Base-by-base conservation (phyloP, 2,113 vertebrate species). In the Pleuronectes platessa region DNA sequence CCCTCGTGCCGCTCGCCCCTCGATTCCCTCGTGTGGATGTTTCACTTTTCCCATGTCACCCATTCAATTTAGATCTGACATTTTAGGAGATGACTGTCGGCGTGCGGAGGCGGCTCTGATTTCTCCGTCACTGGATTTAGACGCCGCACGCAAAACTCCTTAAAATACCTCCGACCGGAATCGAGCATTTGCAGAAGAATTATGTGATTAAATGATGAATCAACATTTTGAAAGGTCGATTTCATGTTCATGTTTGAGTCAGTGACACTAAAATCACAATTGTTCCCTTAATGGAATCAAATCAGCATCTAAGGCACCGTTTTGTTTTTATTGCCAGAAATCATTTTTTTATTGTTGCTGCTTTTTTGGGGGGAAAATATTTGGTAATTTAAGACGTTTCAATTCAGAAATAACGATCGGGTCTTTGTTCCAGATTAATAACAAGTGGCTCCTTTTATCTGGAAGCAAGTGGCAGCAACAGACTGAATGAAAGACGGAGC, bases 321-420 rank as follows among this genome's bases (percentile, higher is more conserved):
- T 67, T 62, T 67, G 69, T 68, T 75, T 75, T 53, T 24, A 40
- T 13, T 74, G 65, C 61, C 64, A 72, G 56, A 10, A 62, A 31
- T 7, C 9, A 1, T 60, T 31, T 68, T 68, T 5, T 54, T 9
- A n/a, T 7, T 8, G 15, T 4, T 3, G 45, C 17, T 15, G 15
- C 14, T 15, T 17, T 4, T 47, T 47, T 49, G 5, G 31, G 4
- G 4, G 24, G 24, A 24, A 17, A 13, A 40, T 40, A 40, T 42
- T 42, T 17, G 5, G 47, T 49, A 49, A 53, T 20, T 18, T 17
- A 45, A 14, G 42, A 45, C 13, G 11, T 45, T 45, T 15, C 45
- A 17, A n/a, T 53, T 53, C 5, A 3, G 54, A 73, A 54, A 68
- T 31, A 5, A 26, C 2, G 8, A 18, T 7, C n/a, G 26, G 1